Conservation (phyloP, 2,113 vertebrate genomes). For the Chloroceryle aenea region DNA sequence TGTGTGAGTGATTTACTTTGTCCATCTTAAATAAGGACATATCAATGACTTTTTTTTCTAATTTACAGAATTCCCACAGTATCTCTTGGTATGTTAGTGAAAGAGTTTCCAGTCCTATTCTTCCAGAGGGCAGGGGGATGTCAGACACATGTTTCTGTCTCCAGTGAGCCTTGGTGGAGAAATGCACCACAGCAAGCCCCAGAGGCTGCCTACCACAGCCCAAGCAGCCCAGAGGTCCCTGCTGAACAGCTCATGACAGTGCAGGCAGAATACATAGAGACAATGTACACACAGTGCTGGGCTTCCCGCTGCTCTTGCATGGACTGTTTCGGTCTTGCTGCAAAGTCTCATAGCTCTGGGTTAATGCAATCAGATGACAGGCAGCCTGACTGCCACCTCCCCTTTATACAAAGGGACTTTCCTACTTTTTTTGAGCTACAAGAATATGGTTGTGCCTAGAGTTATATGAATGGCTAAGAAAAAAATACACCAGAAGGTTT, state of each 20-base stretch:
- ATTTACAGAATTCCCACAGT: not conserved
- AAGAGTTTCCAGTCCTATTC: not conserved
- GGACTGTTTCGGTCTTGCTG: not conserved
- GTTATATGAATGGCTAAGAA: not conserved
- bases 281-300: accelerated
- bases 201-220: not conserved
- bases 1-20: not conserved
- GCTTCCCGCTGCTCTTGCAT: not conserved
- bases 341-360: too few species aligned
- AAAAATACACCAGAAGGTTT: not conserved
- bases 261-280: not conserved
- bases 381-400: not conserved
- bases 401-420: not conserved
- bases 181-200: not conserved
- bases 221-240: not conserved
- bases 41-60: not conserved
- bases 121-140: not conserved
- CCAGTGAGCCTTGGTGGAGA: not conserved
- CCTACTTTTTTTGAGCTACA: not conserved
- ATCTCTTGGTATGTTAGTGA: too few species aligned
- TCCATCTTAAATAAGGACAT: not conserved
- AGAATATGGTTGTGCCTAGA: not conserved
- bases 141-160: not conserved
- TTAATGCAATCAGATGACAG: not conserved
- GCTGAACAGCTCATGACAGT: not conserved